These are phyloP conservation scores for Conistra vaccinii DNA, from an alignment of 2,888 invertebrate genomes.

Conservation along the genomic window DNA sequence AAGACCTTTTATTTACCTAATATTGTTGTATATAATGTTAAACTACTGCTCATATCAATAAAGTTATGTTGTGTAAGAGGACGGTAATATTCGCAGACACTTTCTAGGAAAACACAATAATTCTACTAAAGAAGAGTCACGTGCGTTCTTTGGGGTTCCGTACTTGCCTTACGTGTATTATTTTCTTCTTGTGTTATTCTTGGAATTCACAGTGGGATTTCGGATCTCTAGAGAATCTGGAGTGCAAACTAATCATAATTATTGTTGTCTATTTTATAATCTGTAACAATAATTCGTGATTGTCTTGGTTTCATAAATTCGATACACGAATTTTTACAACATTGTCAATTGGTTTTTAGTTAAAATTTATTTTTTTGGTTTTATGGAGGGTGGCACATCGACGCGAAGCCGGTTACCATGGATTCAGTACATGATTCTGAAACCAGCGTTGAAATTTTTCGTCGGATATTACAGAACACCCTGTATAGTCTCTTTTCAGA, in stretches of 20 bases:
- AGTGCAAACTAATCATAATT: neutral
- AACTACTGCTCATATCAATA: neutral
- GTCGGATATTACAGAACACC: too few species aligned
- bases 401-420: too few species aligned
- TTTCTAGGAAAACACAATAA: constrained; percentile 48
- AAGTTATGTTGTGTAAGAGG: constrained; percentile 21
- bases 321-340: neutral
- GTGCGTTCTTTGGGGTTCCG: constrained; percentile 37
- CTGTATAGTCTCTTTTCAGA: neutral
- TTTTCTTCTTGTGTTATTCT: neutral
- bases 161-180: neutral
- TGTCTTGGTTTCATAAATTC: neutral
- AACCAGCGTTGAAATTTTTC: too few species aligned
- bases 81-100: constrained; percentile 36
- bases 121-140: constrained; percentile 6
- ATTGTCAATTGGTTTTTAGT: neutral
- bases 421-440: too few species aligned
- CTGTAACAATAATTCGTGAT: neutral
- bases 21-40: neutral
- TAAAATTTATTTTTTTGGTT: neutral
- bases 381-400: too few species aligned
- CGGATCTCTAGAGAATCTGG: neutral
- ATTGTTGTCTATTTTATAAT: neutral
- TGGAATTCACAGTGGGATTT: neutral
- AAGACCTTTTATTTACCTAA: too few species aligned